Conservation (phyloP, 2,797 vertebrate genomes). For the Poecilia velifera region DNA sequence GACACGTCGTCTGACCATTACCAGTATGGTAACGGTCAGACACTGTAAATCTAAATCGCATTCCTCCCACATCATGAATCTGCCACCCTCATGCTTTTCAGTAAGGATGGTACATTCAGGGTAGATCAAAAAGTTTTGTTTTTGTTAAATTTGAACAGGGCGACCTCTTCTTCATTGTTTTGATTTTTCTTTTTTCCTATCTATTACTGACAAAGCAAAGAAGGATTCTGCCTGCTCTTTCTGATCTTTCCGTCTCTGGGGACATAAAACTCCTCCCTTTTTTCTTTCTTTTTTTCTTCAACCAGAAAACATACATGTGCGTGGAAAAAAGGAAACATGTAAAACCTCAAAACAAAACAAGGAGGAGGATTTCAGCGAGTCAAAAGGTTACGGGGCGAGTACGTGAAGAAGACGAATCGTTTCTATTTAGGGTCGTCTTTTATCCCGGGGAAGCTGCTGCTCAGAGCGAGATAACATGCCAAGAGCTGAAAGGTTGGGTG, state of each 20-base stretch:
- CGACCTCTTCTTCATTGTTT: background rate
- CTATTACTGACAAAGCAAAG: background rate
- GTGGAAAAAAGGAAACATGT: background rate
- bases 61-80: background rate
- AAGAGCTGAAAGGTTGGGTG: conserved; percentile 66
- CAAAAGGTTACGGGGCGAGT: conserved; percentile 46
- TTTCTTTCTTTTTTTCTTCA: background rate
- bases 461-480: conserved; percentile 47
- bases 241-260: background rate
- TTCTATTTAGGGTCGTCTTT: conserved; percentile 59
- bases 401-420: conserved; percentile 51
- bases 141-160: background rate
- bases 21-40: too few species aligned
- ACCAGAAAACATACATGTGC: background rate
- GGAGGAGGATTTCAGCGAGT: conserved; percentile 38
- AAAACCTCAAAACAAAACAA: conserved; percentile 10
- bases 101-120: background rate
- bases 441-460: conserved; percentile 55
- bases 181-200: background rate
- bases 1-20: background rate
- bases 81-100: background rate
- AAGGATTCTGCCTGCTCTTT: background rate
- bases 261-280: background rate
- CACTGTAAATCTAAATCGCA: background rate
- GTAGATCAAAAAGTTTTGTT: background rate